Percentiles rank a stretch among this genome's conserved stretches.
Conservation (phyloP, 2,797 vertebrate genomes). For the Onychomys torridus region DNA sequence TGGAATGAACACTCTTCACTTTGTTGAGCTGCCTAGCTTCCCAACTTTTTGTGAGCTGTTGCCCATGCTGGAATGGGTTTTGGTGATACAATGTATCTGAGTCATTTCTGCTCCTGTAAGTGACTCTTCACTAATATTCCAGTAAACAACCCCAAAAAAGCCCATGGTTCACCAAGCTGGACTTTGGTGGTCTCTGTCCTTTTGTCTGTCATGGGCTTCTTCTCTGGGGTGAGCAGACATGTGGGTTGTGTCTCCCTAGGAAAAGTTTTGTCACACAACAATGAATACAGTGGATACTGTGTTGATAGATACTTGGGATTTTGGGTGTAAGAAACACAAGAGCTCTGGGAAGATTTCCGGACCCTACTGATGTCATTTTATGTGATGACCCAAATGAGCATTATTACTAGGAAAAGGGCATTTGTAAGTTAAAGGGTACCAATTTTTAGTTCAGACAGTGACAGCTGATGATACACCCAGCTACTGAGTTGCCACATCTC, state of each 20-base stretch:
- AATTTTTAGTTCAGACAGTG: slow-evolving; percentile 19
- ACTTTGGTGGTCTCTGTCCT: neutral
- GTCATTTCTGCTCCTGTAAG: neutral
- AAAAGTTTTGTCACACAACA: neutral
- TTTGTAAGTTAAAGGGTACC: slow-evolving; percentile 29
- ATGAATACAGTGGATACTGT: neutral
- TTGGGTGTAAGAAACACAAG: slow-evolving; percentile 9
- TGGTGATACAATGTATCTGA: neutral
- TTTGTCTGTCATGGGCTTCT: neutral
- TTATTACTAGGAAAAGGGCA: neutral
- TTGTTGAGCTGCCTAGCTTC: neutral
- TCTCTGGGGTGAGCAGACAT: neutral
- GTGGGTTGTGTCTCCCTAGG: neutral
- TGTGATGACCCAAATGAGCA: slow-evolving; percentile 19
- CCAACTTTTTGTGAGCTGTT: neutral
- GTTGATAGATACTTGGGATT: neutral
- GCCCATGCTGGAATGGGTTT: neutral
- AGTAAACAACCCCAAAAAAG: neutral
- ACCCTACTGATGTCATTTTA: neutral
- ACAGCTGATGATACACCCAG: slow-evolving; percentile 34
- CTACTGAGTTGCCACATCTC: slow-evolving; percentile 38
- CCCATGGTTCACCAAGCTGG: neutral
- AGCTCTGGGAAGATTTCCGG: slow-evolving; percentile 43
- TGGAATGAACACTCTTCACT: neutral
- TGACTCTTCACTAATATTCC: neutral